Evolutionary conservation across 2,888 invertebrate species (phyloP).

Genomic region (Mesorhabditis spiculigera): DNA sequence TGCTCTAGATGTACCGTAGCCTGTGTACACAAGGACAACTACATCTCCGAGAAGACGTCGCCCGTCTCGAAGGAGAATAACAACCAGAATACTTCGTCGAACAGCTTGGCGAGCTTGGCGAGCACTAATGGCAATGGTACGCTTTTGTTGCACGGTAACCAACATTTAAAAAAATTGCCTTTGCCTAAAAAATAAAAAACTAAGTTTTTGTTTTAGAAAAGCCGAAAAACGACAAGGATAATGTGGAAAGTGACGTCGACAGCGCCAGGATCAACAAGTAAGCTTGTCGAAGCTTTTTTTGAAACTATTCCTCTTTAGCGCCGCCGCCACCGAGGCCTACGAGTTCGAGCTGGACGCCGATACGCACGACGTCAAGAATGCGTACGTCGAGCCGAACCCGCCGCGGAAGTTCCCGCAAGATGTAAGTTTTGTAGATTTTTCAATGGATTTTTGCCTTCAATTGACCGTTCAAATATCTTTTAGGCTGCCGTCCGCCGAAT

Average conservation of each 20-base stretch:
- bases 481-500: conserved; percentile 29
- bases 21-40: conserved; percentile 41
- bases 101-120: no score
- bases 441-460: background rate
- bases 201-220: no score
- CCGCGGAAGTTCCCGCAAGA: conserved; percentile 26
- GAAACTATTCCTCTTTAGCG: background rate
- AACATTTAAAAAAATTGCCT: no score
- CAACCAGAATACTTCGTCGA: no score
- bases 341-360: conserved; percentile 37
- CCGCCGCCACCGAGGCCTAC: conserved; percentile 28
- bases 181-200: no score
- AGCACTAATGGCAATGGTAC: no score
- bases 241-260: background rate
- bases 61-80: background rate
- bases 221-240: background rate
- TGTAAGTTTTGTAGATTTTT: conserved; percentile 9
- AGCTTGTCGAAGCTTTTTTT: background rate
- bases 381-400: conserved; percentile 27
- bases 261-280: background rate
- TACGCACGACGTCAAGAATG: conserved; percentile 26
- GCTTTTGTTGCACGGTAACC: no score
- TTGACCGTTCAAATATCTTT: background rate
- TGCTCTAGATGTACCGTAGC: conserved; percentile 51
- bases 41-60: conserved; percentile 8